Evolutionary conservation across 2,113 vertebrate species (phyloP).

Genomic region (Dendropsophus ebraccatus): DNA sequence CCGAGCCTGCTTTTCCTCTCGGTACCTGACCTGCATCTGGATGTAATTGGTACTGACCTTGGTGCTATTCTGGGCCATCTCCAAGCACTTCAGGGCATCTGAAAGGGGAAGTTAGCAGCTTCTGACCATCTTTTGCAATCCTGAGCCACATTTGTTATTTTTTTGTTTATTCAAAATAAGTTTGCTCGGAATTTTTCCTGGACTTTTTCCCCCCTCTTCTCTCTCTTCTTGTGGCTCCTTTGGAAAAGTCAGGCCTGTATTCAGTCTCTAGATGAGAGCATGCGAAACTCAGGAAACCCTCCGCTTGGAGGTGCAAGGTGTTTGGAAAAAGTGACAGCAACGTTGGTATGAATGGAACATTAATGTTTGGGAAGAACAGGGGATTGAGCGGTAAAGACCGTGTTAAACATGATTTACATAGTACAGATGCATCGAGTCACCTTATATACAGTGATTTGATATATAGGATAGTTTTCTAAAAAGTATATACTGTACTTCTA

Average conservation of each 20-base stretch:
- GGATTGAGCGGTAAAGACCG: constrained; percentile 57
- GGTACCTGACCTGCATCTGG: constrained; percentile 37
- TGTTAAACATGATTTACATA: constrained; percentile 46
- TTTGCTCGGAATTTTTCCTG: background rate
- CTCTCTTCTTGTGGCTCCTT: background rate
- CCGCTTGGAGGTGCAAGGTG: constrained; percentile 60
- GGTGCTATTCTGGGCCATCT: constrained; percentile 16
- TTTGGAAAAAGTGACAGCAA: constrained; percentile 71
- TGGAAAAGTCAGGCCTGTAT: constrained; percentile 31
- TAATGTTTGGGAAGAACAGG: constrained; percentile 60
- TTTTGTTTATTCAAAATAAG: background rate
- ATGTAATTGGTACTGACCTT: constrained; percentile 23
- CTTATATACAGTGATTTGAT: background rate
- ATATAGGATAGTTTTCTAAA: background rate
- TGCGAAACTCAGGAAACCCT: constrained; percentile 68
- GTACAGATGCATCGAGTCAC: background rate
- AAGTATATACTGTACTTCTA: background rate
- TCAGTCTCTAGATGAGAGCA: constrained; percentile 50
- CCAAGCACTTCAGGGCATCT: constrained; percentile 52
- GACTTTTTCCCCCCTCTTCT: background rate
- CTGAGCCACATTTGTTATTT: background rate
- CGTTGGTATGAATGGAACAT: constrained; percentile 61
- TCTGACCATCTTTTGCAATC: constrained; percentile 19
- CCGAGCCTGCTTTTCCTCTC: constrained; percentile 37
- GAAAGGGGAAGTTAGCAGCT: constrained; percentile 53